A percentile compares a stretch with the other conserved stretches of the same genome.
Conservation (phyloP, 2,888 invertebrate species). For the Patella caerulea region DNA sequence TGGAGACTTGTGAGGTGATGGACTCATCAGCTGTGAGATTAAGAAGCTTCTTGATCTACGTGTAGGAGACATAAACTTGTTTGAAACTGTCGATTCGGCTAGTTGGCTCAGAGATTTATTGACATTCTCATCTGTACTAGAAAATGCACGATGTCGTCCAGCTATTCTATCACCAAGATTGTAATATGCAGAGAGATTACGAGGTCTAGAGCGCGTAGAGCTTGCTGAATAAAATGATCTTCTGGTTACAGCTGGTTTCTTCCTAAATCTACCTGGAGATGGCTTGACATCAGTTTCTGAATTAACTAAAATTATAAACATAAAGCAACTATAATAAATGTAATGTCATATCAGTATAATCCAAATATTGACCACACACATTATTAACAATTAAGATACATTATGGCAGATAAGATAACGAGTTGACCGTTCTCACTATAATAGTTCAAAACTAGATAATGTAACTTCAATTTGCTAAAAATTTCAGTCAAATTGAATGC, state of each 20-base stretch:
- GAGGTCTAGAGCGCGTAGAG: slow-evolving; percentile 43
- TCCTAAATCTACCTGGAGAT: slow-evolving; percentile 49
- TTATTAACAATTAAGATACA: no score
- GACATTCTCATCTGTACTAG: slow-evolving; percentile 14
- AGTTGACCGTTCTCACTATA: no score
- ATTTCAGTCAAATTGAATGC: no score
- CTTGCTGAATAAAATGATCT: slow-evolving; percentile 60
- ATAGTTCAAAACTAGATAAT: no score
- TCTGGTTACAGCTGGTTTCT: slow-evolving; percentile 49
- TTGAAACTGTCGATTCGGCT: slow-evolving; percentile 14
- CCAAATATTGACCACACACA: no score
- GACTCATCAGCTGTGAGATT: slow-evolving; percentile 54
- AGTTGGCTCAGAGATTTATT: not conserved
- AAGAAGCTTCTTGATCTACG: slow-evolving; percentile 45
- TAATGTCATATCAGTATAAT: no score
- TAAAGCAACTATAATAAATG: no score
- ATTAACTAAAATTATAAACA: no score
- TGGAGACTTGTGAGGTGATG: slow-evolving; percentile 36
- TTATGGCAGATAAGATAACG: no score
- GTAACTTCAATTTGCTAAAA: no score
- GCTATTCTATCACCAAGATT: slow-evolving; percentile 55
- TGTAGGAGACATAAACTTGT: slow-evolving; percentile 46
- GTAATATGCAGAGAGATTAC: slow-evolving; percentile 53
- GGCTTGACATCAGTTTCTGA: slow-evolving; percentile 10
- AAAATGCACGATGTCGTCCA: slow-evolving; percentile 31